Percentiles rank a stretch among this genome's conserved stretches.
Evolutionary conservation across 2,888 invertebrate species (phyloP).

Genomic region (Tillus elongatus): DNA sequence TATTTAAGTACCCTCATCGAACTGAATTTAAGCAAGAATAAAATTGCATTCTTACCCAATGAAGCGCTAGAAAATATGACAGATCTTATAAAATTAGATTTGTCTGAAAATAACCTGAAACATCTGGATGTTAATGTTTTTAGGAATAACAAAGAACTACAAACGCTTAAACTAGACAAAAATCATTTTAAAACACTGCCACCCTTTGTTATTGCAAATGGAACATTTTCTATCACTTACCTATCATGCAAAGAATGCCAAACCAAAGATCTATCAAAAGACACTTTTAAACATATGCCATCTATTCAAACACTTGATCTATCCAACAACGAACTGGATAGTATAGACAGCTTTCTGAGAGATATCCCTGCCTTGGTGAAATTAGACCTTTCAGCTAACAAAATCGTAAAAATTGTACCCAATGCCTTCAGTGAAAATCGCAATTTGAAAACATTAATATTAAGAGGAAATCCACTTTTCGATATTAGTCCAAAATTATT

Average conservation of each 20-base stretch:
- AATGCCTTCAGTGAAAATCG: constrained; percentile 59
- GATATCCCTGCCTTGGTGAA: constrained; percentile 52
- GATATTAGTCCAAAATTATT: constrained; percentile 60
- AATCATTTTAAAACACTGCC: constrained; percentile 62
- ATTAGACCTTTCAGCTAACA: constrained; percentile 64
- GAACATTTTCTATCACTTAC: constrained; percentile 54
- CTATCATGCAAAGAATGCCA: constrained; percentile 65
- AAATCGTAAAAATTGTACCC: constrained; percentile 51
- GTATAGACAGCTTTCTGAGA: constrained; percentile 50
- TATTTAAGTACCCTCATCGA: constrained; percentile 55
- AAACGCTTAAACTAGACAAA: constrained; percentile 60
- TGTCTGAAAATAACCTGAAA: constrained; percentile 63
- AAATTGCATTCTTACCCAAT: constrained; percentile 56
- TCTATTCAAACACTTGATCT: constrained; percentile 55
- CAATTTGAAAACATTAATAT: constrained; percentile 55
- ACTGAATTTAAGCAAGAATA: constrained; percentile 61
- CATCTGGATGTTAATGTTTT: constrained; percentile 60
- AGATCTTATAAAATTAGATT: constrained; percentile 59
- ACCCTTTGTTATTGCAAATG: constrained; percentile 51
- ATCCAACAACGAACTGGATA: constrained; percentile 52
- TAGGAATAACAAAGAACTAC: constrained; percentile 57
- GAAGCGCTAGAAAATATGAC: constrained; percentile 59
- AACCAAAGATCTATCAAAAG: constrained; percentile 51
- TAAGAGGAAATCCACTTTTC: constrained; percentile 61
- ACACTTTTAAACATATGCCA: constrained; percentile 63